A percentile compares a stretch with the other conserved stretches of the same genome.
Evolutionary conservation across 2,888 invertebrate genomes (phyloP).

Genomic region (Perdita meconis): DNA sequence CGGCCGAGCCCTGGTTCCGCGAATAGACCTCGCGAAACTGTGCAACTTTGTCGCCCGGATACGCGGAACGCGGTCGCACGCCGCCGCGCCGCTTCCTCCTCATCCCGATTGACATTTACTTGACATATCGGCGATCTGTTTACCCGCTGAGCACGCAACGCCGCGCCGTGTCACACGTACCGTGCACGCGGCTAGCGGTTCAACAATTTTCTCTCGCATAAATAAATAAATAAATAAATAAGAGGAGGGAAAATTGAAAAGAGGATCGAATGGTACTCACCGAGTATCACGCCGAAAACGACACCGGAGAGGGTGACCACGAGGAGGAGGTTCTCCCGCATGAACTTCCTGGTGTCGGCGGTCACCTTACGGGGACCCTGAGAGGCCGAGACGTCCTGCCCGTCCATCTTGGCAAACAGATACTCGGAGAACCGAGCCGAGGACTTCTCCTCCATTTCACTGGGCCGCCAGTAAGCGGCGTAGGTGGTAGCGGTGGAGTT

Average conservation of each 20-base stretch:
- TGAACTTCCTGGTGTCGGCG: slow-evolving; percentile 88
- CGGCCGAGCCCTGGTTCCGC: not conserved
- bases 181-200: not conserved
- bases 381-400: slow-evolving; percentile 84
- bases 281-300: slow-evolving; percentile 89
- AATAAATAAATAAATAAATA: no score
- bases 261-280: slow-evolving; percentile 84
- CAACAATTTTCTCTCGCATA: no score
- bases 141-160: not conserved
- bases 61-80: not conserved
- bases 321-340: slow-evolving; percentile 91
- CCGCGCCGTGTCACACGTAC: not conserved
- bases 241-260: not conserved
- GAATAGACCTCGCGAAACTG: not conserved
- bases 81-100: not conserved
- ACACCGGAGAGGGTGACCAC: slow-evolving; percentile 93
- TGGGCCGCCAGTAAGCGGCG: slow-evolving; percentile 75
- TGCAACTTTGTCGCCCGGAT: not conserved
- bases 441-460: slow-evolving; percentile 83
- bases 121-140: slow-evolving; percentile 43
- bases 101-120: slow-evolving; percentile 43
- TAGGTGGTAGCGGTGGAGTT: slow-evolving; percentile 61
- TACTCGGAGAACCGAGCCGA: slow-evolving; percentile 89
- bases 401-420: slow-evolving; percentile 92
- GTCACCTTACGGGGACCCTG: slow-evolving; percentile 88